Evolutionary conservation across 2,797 vertebrate species (phyloP), one percentile per base, ranked within the genome.

Genomic region (Arnoldichthys spilopterus): DNA sequence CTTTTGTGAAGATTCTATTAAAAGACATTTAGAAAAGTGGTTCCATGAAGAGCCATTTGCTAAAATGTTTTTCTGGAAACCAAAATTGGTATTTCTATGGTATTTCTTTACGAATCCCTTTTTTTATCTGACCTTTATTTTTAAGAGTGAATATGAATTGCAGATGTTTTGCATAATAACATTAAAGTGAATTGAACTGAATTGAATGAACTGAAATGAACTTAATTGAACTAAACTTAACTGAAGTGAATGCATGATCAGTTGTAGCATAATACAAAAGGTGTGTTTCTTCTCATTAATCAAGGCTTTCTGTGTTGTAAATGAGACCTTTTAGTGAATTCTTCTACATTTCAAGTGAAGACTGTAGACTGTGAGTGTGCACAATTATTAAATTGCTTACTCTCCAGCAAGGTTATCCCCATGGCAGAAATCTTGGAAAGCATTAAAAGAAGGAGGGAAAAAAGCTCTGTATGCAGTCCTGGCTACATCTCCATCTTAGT

Each of bases 401-500:
- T 77, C 63, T 26, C 63, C 61, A 61, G 59, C 81, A 83, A 67
- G 24, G 64, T 82, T 81, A 84, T 47, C 62, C 78, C 76, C 80
- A 78, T 70, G 80, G 58, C 49, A 63, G 81, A 76, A 76, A 79
- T 79, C 61, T 86, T 90, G 88, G 86, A 91, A 90, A 86, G 82
- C 87, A 86, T 89, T 85, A 91, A 90, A 90, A 82, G 75, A 80
- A 85, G 82, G 81, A 87, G 88, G 82, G 84, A 85, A 87, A 85
- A 85, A 79, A 90, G 85, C 87, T 90, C 90, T 89, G 86, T 86
- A 89, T 89, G 87, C 83, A 79, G 72, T 83, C 68, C 59, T 86
- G 86, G 82, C 88, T 88, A 90, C 89, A 88, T 91, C 90, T 90
- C 90, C 87, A 53, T 63, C 61, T 63, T 18, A 64, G 86, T 87